These are phyloP conservation scores for Drosophila siamana DNA, from an alignment of 2,888 invertebrate genomes.

Conservation along the genomic window DNA sequence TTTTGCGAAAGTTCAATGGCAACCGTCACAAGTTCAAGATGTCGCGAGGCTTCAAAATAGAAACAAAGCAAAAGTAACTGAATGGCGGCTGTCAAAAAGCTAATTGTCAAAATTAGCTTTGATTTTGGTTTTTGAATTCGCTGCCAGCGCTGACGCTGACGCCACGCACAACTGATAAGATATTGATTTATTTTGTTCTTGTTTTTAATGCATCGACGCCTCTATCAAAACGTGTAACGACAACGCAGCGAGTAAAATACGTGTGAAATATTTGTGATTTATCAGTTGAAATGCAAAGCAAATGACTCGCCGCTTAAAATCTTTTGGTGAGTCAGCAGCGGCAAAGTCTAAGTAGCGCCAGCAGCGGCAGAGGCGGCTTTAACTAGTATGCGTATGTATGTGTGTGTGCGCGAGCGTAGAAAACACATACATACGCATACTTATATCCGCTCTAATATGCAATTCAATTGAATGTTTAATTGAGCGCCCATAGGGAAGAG, in stretches of 20 bases:
- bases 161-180: slow-evolving; percentile 61
- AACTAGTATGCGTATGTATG: slow-evolving; percentile 20
- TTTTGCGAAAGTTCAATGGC: slow-evolving; percentile 45
- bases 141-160: slow-evolving; percentile 6
- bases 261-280: slow-evolving; percentile 24
- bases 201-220: not conserved
- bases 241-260: slow-evolving; percentile 19
- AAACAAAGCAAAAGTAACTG: slow-evolving; percentile 25
- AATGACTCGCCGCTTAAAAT: slow-evolving; percentile 36
- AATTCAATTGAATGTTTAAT: slow-evolving; percentile 54
- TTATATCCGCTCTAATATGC: slow-evolving; percentile 23
- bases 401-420: slow-evolving; percentile 14
- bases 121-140: slow-evolving; percentile 13
- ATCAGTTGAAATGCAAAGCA: slow-evolving; percentile 33
- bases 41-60: slow-evolving; percentile 8
- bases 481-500: slow-evolving; percentile 37
- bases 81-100: not conserved
- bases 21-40: slow-evolving; percentile 38
- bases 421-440: slow-evolving; percentile 11
- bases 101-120: slow-evolving; percentile 22
- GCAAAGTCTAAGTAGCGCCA: slow-evolving; percentile 18
- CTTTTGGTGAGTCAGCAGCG: slow-evolving; percentile 53
- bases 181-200: slow-evolving; percentile 63
- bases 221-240: slow-evolving; percentile 39
- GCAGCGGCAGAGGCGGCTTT: slow-evolving; percentile 16